A percentile compares a stretch with the other conserved stretches of the same genome.
phyloP scores from a whole-genome alignment of 2,113 vertebrate species.

The Theristicus caerulescens region DNA sequence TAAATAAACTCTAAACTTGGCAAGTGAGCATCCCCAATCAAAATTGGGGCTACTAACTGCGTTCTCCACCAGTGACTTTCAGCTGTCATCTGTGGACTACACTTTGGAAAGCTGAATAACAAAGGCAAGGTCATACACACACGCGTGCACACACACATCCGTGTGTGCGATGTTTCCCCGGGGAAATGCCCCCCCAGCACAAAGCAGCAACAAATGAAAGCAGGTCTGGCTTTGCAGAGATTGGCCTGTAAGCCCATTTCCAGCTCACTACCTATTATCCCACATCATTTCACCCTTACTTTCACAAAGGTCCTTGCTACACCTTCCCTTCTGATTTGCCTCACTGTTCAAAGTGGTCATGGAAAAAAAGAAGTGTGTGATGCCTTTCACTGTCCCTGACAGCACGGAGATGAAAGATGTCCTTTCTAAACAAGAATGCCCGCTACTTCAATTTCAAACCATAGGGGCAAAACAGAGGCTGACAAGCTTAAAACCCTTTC shows the following conservation, averaged over 20 bases:
- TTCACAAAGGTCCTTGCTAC: not conserved
- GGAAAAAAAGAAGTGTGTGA: not conserved
- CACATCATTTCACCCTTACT: not conserved
- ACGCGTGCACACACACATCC: too few species aligned
- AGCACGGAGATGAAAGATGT: slow-evolving; percentile 46
- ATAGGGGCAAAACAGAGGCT: not conserved
- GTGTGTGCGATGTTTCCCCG: not conserved
- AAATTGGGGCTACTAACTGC: not conserved
- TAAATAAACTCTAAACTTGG: not conserved
- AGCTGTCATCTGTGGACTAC: not conserved
- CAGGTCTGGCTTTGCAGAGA: not conserved
- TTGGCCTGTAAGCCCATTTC: not conserved
- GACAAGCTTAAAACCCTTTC: not conserved
- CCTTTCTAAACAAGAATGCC: slow-evolving; percentile 3
- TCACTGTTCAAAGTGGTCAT: not conserved
- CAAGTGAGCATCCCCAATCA: not conserved
- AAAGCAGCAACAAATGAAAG: not conserved
- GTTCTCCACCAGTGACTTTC: not conserved
- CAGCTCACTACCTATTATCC: not conserved
- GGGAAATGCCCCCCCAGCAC: not conserved
- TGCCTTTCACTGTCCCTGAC: slow-evolving; percentile 20
- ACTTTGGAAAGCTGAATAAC: not conserved
- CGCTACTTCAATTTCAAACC: slow-evolving; percentile 26
- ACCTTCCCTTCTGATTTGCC: not conserved
- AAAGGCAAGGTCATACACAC: not conserved